Conservation (phyloP, 2,888 invertebrate genomes). For the Adelphocoris suturalis region DNA sequence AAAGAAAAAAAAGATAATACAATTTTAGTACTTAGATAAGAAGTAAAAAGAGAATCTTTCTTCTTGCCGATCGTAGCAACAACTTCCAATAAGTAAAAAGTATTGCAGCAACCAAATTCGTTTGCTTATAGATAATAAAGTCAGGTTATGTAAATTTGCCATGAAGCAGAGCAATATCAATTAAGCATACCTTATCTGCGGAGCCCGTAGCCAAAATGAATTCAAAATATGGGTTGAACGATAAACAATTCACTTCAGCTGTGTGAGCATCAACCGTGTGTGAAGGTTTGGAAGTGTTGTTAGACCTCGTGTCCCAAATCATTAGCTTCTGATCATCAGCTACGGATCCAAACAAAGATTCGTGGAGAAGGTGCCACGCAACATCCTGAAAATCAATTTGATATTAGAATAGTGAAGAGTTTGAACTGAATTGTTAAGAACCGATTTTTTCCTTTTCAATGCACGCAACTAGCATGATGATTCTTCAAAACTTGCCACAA, state of each 20-base stretch:
- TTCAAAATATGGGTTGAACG: constrained; percentile 99
- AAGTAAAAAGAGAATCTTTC: no score
- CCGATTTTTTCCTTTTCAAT: neutral
- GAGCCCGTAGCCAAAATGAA: constrained; percentile 99
- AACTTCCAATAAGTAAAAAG: no score
- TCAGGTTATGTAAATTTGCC: no score
- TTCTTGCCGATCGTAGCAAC: no score
- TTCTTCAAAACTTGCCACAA: neutral
- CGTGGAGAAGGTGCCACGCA: constrained; percentile 98
- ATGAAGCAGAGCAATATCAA: no score
- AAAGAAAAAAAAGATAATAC: no score
- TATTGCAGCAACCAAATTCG: no score
- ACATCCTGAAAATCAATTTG: constrained; percentile 83
- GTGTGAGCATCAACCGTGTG: constrained; percentile 99
- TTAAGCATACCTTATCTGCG: constrained; percentile 89
- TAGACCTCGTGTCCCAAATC: constrained; percentile 99
- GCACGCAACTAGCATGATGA: neutral
- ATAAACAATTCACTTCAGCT: constrained; percentile 99
- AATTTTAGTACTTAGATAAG: no score
- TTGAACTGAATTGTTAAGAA: neutral
- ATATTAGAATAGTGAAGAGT: neutral
- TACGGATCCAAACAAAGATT: constrained; percentile 98
- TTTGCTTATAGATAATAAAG: no score
- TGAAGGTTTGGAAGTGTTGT: constrained; percentile 97
- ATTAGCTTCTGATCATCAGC: constrained; percentile 99